Evolutionary conservation across 2,113 vertebrate genomes (phyloP).

Genomic region (Odontesthes bonariensis): DNA sequence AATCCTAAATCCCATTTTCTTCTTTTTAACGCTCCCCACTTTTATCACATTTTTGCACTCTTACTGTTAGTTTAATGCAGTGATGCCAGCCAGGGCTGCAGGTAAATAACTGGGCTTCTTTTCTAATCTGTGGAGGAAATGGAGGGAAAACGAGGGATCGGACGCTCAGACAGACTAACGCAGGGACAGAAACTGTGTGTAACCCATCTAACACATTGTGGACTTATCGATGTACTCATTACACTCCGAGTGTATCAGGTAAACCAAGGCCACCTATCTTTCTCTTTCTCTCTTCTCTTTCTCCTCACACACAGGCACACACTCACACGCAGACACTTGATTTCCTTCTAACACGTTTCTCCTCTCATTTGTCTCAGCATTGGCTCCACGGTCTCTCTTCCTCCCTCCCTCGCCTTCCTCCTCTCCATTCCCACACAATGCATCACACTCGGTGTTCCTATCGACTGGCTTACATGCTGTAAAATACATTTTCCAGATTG

Average conservation of each 20-base stretch:
- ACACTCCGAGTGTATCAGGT: conserved; percentile 64
- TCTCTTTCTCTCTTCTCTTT: not conserved
- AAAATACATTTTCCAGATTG: conserved; percentile 85
- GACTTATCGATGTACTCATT: conserved; percentile 75
- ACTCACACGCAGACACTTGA: conserved; percentile 16
- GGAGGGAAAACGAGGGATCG: conserved; percentile 16
- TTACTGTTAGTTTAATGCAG: conserved; percentile 46
- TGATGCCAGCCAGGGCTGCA: conserved; percentile 39
- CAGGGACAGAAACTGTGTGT: conserved; percentile 60
- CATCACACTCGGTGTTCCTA: conserved; percentile 83
- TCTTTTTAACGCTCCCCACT: conserved; percentile 31
- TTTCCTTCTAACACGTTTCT: conserved; percentile 41
- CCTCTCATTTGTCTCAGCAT: conserved; percentile 59
- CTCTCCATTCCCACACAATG: conserved; percentile 79
- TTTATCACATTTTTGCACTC: conserved; percentile 52
- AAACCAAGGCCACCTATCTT: conserved; percentile 57
- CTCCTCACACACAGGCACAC: conserved; percentile 1
- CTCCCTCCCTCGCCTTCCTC: conserved; percentile 37
- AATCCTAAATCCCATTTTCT: conserved; percentile 46
- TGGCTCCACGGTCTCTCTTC: conserved; percentile 41
- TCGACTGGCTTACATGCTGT: conserved; percentile 83
- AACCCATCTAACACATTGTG: conserved; percentile 67
- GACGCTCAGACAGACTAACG: conserved; percentile 27
- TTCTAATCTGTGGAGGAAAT: conserved; percentile 36
- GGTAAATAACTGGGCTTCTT: conserved; percentile 51